These are phyloP conservation scores for Drosophila planitibia DNA, from an alignment of 2,888 invertebrate species.

Conservation along the genomic window DNA sequence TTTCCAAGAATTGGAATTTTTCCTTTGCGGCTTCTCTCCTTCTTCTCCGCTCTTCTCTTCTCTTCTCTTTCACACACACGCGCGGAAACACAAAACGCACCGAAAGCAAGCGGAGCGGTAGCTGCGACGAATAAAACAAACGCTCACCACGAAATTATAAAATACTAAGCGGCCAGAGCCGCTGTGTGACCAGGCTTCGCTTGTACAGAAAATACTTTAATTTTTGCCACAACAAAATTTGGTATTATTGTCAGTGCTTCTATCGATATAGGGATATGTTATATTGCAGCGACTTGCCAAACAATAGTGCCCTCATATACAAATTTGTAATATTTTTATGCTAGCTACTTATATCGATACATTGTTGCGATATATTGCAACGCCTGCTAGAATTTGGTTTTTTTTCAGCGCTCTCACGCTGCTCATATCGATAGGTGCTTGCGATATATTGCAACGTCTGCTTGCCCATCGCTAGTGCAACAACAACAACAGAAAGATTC, in stretches of 20 bases:
- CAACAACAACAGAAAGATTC: conserved; percentile 47
- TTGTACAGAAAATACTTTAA: neutral
- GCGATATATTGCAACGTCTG: conserved; percentile 19
- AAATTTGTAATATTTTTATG: neutral
- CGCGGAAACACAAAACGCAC: conserved; percentile 40
- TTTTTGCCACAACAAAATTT: neutral
- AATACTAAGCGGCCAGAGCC: conserved; percentile 29
- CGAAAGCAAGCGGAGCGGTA: conserved; percentile 29
- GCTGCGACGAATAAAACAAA: conserved; percentile 11
- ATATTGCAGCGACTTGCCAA: conserved; percentile 17
- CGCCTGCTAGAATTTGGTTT: neutral
- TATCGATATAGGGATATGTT: neutral
- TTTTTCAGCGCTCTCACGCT: neutral
- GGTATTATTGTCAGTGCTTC: conserved; percentile 3
- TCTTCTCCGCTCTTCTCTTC: conserved; percentile 30
- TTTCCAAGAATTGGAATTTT: conserved; percentile 65
- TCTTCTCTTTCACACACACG: conserved; percentile 44
- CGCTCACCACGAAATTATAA: conserved; percentile 46
- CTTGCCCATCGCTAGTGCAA: conserved; percentile 52
- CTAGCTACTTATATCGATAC: neutral
- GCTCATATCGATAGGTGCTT: conserved; percentile 21
- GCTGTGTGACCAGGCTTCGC: conserved; percentile 21
- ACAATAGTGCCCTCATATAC: conserved; percentile 23
- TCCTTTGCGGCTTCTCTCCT: conserved; percentile 65
- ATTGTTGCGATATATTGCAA: neutral